Conservation (phyloP, 1,140 invertebrate species). For the Tetraneura akinire region DNA sequence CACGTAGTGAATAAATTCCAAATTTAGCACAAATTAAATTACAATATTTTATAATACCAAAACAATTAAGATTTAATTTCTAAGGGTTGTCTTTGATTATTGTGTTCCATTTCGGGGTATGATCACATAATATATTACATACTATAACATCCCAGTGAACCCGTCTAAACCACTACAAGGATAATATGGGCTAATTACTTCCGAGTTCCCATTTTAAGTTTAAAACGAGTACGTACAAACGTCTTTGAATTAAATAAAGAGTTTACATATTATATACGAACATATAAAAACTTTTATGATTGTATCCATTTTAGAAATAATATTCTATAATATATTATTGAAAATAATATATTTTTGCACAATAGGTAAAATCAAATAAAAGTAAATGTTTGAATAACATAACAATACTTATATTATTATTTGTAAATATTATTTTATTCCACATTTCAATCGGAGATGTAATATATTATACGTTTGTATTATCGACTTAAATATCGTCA, state of each 20-base stretch:
- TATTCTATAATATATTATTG: not conserved
- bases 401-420: too few relatives aligned
- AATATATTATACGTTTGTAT: too few relatives aligned
- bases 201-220: not conserved
- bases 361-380: too few relatives aligned
- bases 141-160: not conserved
- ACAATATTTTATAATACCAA: too few relatives aligned
- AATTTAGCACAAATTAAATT: too few relatives aligned
- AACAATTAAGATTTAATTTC: not conserved
- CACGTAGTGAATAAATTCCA: too few relatives aligned
- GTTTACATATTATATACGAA: too few relatives aligned
- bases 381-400: too few relatives aligned
- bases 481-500: too few relatives aligned
- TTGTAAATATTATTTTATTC: too few relatives aligned
- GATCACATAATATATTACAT: not conserved
- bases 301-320: not conserved
- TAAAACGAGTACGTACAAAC: not conserved
- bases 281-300: not conserved
- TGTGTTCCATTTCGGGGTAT: not conserved
- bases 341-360: too few relatives aligned
- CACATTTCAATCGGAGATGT: too few relatives aligned
- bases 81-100: not conserved
- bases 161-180: not conserved
- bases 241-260: not conserved
- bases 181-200: conserved; percentile 4